These are phyloP conservation scores for Sitta europaea DNA, from an alignment of 2,113 vertebrate species.

Conservation along the genomic window DNA sequence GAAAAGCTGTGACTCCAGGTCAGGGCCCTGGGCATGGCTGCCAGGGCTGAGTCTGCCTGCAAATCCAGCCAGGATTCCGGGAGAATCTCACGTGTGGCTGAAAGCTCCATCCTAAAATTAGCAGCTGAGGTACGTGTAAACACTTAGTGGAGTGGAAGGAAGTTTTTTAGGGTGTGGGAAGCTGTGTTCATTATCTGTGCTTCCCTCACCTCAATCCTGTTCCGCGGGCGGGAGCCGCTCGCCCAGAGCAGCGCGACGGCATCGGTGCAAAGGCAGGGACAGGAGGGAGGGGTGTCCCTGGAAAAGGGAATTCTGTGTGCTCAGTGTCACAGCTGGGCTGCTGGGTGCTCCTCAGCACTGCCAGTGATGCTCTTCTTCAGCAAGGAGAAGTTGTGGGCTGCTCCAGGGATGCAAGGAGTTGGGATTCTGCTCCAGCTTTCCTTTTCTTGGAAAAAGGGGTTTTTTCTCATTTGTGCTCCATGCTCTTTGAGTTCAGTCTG, in stretches of 20 bases:
- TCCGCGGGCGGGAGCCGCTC: not conserved
- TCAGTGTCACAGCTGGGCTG: not conserved
- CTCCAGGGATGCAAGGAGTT: rapidly evolving
- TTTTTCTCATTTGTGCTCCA: not conserved
- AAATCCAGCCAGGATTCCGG: not conserved
- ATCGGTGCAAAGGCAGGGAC: rapidly evolving
- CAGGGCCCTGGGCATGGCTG: not conserved
- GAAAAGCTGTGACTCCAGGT: not conserved
- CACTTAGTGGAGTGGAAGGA: not conserved
- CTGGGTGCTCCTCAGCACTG: not conserved
- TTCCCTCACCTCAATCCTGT: not conserved
- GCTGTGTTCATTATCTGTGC: not conserved
- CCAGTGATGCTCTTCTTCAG: not conserved
- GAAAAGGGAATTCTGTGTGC: rapidly evolving
- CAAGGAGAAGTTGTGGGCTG: not conserved
- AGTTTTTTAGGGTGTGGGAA: not conserved
- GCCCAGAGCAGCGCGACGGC: rapidly evolving
- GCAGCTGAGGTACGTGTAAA: not conserved
- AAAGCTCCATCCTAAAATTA: not conserved
- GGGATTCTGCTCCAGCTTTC: not conserved
- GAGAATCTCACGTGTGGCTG: not conserved
- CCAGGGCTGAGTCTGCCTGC: not conserved
- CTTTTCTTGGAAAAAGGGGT: not conserved
- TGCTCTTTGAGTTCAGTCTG: not conserved
- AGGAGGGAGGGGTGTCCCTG: not conserved